These are phyloP conservation scores for Drosophila neonasuta DNA, from an alignment of 2,888 invertebrate species.

Conservation along the genomic window DNA sequence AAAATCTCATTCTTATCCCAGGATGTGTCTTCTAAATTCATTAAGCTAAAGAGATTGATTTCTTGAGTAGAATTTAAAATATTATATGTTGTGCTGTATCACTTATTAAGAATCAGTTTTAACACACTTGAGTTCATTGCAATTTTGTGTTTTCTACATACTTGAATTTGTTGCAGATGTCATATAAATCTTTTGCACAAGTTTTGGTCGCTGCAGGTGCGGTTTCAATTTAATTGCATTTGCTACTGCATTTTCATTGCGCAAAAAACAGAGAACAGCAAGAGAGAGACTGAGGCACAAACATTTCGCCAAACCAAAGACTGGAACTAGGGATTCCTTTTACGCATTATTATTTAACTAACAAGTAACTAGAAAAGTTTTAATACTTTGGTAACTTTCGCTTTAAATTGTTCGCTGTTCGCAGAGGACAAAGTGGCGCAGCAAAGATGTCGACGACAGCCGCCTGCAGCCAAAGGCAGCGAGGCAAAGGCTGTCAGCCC, in stretches of 20 bases:
- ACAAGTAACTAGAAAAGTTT: conserved; percentile 75
- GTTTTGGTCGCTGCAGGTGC: conserved; percentile 41
- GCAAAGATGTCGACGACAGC: conserved; percentile 60
- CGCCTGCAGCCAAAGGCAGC: conserved; percentile 25
- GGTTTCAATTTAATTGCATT: conserved; percentile 71
- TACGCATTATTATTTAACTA: conserved; percentile 76
- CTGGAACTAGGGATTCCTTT: conserved; percentile 57
- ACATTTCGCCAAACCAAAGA: conserved; percentile 3
- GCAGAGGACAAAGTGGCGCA: conserved; percentile 64
- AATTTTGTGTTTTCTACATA: background rate
- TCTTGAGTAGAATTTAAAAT: background rate
- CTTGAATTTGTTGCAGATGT: conserved; percentile 19
- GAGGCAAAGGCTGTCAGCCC: conserved; percentile 12
- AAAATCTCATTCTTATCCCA: background rate
- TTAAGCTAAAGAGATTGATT: background rate
- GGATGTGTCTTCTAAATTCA: background rate
- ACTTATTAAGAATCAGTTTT: background rate
- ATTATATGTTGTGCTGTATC: too few relatives aligned
- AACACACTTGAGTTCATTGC: background rate
- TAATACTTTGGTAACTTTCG: conserved; percentile 71
- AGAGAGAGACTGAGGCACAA: background rate
- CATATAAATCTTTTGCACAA: conserved; percentile 25
- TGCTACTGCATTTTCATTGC: conserved; percentile 34
- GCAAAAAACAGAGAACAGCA: background rate
- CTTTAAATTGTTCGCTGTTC: conserved; percentile 67